phyloP scores from a whole-genome alignment of 2,113 vertebrate genomes.

The Pteruthius melanotis region DNA sequence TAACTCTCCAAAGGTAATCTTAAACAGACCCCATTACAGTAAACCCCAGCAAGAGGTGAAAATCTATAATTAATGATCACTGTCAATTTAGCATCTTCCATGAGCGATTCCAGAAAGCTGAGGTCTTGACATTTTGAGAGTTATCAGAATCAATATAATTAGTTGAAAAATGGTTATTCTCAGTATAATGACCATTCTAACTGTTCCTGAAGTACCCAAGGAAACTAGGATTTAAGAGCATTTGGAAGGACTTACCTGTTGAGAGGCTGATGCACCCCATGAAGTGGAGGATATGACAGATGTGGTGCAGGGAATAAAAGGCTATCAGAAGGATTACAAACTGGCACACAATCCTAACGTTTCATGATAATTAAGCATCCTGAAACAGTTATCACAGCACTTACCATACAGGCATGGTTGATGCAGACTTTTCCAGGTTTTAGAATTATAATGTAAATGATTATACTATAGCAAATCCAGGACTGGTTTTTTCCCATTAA shows the following conservation, averaged over 20 bases:
- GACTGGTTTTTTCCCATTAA: background rate
- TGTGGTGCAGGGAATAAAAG: background rate
- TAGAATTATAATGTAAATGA: background rate
- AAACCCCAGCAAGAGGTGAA: constrained; percentile 14
- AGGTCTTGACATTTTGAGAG: constrained; percentile 27
- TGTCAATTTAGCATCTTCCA: constrained; percentile 27
- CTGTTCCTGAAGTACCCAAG: background rate
- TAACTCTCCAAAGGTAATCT: background rate
- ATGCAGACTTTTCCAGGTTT: constrained; percentile 5
- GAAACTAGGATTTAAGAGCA: background rate
- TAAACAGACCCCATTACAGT: background rate
- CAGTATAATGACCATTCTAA: constrained; percentile 4
- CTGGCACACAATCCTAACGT: background rate
- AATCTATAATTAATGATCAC: constrained; percentile 42
- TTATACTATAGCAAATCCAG: background rate
- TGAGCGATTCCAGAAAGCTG: background rate
- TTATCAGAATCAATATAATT: constrained; percentile 50
- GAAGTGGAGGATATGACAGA: background rate
- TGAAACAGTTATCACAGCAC: background rate
- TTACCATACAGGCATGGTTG: background rate
- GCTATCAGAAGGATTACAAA: background rate
- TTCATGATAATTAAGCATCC: background rate
- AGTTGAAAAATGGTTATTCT: constrained; percentile 41
- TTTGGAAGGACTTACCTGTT: background rate
- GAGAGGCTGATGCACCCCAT: background rate